Evolutionary conservation across 2,888 invertebrate genomes (phyloP).

Genomic region (Hoplodrina ambigua): DNA sequence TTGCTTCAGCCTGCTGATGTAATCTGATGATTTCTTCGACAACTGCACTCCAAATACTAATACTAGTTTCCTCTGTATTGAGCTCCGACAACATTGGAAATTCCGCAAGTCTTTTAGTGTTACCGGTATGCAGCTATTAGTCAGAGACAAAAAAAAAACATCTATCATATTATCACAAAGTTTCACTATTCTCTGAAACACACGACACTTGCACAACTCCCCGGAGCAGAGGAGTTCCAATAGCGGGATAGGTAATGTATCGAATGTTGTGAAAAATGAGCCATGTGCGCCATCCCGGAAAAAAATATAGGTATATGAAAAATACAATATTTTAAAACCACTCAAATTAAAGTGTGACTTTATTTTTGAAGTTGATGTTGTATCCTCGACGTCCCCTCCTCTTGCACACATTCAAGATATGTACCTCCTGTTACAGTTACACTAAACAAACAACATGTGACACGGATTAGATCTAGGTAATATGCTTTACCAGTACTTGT

Average conservation of each 20-base stretch:
- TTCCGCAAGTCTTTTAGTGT: background rate
- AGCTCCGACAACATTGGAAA: background rate
- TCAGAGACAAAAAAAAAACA: background rate
- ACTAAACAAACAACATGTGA: too few relatives aligned
- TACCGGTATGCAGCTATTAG: background rate
- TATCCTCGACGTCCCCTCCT: too few relatives aligned
- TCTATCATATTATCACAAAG: background rate
- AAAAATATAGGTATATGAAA: background rate
- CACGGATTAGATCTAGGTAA: too few relatives aligned
- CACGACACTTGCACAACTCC: constrained; percentile 21
- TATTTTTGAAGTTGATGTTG: too few relatives aligned
- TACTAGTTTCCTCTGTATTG: background rate
- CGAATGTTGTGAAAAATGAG: background rate
- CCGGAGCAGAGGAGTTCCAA: constrained; percentile 17
- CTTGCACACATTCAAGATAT: too few relatives aligned
- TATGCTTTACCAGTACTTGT: too few relatives aligned
- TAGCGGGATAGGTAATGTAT: background rate
- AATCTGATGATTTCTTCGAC: background rate
- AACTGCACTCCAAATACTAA: background rate
- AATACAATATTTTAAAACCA: too few relatives aligned
- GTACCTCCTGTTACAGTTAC: too few relatives aligned
- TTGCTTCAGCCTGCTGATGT: background rate
- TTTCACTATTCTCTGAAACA: constrained; percentile 2
- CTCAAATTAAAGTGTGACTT: too few relatives aligned
- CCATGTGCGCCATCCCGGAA: background rate